Evolutionary conservation across 2,113 vertebrate genomes (phyloP), one percentile per base, ranked within the genome.

Genomic region (Embiotoca jacksoni): DNA sequence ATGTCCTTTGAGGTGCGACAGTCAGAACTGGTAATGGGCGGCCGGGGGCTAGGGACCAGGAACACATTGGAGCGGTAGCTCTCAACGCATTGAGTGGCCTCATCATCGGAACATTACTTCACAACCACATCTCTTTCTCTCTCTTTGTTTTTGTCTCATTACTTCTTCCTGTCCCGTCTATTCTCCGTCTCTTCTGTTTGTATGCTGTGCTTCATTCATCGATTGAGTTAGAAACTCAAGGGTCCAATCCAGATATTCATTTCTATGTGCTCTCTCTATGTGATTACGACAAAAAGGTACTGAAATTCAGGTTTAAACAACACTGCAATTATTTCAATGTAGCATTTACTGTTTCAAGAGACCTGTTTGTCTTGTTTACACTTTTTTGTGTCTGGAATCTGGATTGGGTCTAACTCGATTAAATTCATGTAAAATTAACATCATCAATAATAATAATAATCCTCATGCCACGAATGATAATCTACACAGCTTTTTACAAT

Each of bases 1-100:
- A 94, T 95, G 85, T 88, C 96, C 63, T 98, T 98, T 93, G 97
- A 98, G 95, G 97, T 97, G 95, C 93, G 94, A 91, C 88, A 92
- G 92, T 89, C 92, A 90, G 94, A 94, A 91, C 93, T 94, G 94
- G 94, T 95, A 94, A 93, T 92, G 94, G 94, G 93, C 90, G 83
- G 63, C 93, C 80, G 86, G 93, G 94, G 94, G 88, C 89, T 86
- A n/a, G 95, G 92, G 84, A 92, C 88, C 87, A 92, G 94, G 94
- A 92, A 94, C 93, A 94, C 93, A 94, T 36, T 69, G 82, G 89
- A 94, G 93, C 87, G 89, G 92, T 94, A 94, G 93, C 92, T 92
- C 91, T 93, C 87, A 32, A 86, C 81, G 90, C 92, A 90, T 80
- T 75, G 92, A 94, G 90, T 94, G 93, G 85, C 91, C 67, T 91